Evolutionary conservation across 2,113 vertebrate species (phyloP), one percentile per base, ranked within the genome.

Genomic region (Numida meleagris): DNA sequence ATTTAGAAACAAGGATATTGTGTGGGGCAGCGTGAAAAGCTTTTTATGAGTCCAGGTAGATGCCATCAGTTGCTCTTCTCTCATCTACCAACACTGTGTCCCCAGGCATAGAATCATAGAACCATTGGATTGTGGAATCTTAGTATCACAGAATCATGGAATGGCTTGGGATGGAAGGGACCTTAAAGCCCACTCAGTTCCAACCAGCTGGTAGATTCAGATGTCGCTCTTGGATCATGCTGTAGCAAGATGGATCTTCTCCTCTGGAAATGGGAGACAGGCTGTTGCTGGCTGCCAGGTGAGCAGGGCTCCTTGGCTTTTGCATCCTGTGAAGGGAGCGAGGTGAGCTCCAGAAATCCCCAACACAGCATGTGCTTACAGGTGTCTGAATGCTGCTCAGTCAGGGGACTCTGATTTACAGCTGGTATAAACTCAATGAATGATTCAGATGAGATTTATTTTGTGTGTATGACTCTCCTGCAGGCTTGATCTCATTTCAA

Each of bases 271-370:
- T 0, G 1, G 24, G 17, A 33, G 27, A 34, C 78, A 50, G 65
- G 42, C 14, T 80, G 5, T 34, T 38, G 68, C 16, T 71, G 55
- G 45, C 55, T 78, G 78, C 48, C 51, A 0, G 1, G 51, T n/a
- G 63, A 62, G 45, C 24, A 36, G 27, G 1, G 66, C 48, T 89
- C 40, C 21, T 42, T 19, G 38, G 72, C 59, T 34, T 62, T 38
- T 27, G 33, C 63, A 42, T 50, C 59, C 67, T 3, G 8, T 63
- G 50, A 55, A 59, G 8, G 59, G 45, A 81, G 61, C 1, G 18
- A 66, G 76, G 50, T 8, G 4, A 40, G 76, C 59, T 73, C 43
- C 0, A 0, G n/a, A 78, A 62, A 3, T 24, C 8, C 0, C 53
- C 61, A 80, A 34, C 40, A 53, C 19, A 2, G 57, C 34, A 2